Percentiles rank a stretch among this genome's conserved stretches.
Evolutionary conservation across 2,888 invertebrate genomes (phyloP).

Genomic region (Drosophila hamatofila): DNA sequence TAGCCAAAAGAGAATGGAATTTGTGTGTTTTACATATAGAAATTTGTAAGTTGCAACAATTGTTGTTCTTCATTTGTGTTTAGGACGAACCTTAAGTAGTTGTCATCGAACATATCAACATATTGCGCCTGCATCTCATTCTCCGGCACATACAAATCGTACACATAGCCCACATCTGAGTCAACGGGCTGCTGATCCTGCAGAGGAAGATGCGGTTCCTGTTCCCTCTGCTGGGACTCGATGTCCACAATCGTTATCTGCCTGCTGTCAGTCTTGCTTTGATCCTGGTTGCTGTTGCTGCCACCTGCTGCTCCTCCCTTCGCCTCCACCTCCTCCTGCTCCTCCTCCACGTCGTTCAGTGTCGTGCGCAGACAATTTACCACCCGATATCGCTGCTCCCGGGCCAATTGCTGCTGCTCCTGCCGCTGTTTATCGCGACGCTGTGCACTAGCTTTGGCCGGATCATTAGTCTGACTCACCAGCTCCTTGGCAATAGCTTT

Average conservation of each 20-base stretch:
- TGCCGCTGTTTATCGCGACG: slow-evolving; percentile 85
- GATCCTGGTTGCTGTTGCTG: slow-evolving; percentile 33
- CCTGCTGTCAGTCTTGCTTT: slow-evolving; percentile 23
- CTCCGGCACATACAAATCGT: slow-evolving; percentile 88
- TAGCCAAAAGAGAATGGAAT: slow-evolving; percentile 25
- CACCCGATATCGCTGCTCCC: slow-evolving; percentile 87
- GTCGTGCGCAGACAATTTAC: slow-evolving; percentile 87
- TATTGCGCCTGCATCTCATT: slow-evolving; percentile 86
- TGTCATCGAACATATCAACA: slow-evolving; percentile 84
- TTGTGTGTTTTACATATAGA: slow-evolving; percentile 77
- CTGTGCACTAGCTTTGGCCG: slow-evolving; percentile 83
- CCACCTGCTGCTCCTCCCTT: slow-evolving; percentile 33
- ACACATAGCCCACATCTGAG: slow-evolving; percentile 86
- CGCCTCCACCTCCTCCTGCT: slow-evolving; percentile 11
- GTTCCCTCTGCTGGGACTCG: slow-evolving; percentile 81
- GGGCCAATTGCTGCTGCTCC: slow-evolving; percentile 85
- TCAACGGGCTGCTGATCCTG: slow-evolving; percentile 67
- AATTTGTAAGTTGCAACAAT: slow-evolving; percentile 82
- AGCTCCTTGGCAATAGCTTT: slow-evolving; percentile 86
- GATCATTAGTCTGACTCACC: slow-evolving; percentile 84
- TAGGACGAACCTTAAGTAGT: slow-evolving; percentile 85
- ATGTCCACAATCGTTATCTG: slow-evolving; percentile 87
- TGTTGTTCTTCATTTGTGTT: slow-evolving; percentile 83
- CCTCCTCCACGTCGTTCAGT: slow-evolving; percentile 40
- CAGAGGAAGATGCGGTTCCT: not conserved